phyloP scores from a whole-genome alignment of 2,888 invertebrate genomes.

The Cylindroiulus punctatus region DNA sequence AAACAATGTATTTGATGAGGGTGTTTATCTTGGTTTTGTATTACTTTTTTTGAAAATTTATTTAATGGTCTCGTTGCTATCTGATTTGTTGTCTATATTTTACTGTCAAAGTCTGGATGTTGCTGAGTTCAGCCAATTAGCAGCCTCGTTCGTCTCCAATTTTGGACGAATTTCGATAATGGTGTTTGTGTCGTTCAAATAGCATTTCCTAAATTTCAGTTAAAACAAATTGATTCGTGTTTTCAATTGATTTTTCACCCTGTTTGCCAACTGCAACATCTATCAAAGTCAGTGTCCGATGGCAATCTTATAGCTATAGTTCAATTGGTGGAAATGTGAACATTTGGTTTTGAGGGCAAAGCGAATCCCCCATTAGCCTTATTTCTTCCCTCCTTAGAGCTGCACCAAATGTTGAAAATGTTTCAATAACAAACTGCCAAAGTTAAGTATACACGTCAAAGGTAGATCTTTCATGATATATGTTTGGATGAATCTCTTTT shows the following conservation, averaged over 20 bases:
- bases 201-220: conserved; percentile 4
- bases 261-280: conserved; percentile 10
- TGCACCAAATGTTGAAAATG: conserved; percentile 22
- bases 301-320: conserved; percentile 8
- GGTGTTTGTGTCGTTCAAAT: conserved; percentile 5
- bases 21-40: neutral
- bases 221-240: conserved; percentile 20
- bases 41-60: neutral
- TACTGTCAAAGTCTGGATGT: neutral
- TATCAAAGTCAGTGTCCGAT: conserved; percentile 20
- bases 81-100: neutral
- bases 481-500: conserved; percentile 32
- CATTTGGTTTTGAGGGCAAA: conserved; percentile 20
- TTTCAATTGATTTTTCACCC: conserved; percentile 19
- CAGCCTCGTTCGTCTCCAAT: conserved; percentile 5
- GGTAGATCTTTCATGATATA: conserved; percentile 32
- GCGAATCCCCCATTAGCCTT: conserved; percentile 1
- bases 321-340: conserved; percentile 30
- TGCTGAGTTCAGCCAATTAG: neutral
- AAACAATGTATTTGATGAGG: neutral
- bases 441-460: conserved; percentile 32
- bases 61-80: neutral
- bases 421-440: conserved; percentile 32
- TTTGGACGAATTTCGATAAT: neutral
- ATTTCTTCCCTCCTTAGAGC: conserved; percentile 21